Percentiles rank a stretch among this genome's conserved stretches.
Evolutionary conservation across 2,888 invertebrate species (phyloP).

Genomic region (Diarsia brunnea): DNA sequence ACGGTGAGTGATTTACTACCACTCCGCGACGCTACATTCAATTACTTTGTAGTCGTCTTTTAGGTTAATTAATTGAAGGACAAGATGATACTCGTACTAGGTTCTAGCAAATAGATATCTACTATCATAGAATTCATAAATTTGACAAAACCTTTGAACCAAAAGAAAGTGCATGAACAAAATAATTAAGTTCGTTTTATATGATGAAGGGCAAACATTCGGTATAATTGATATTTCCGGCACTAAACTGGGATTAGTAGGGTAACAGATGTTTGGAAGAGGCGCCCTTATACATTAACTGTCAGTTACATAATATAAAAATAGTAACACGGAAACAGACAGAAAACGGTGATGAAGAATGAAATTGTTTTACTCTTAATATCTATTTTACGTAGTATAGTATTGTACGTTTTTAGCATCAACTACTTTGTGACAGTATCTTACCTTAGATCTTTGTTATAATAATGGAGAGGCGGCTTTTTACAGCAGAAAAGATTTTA

Average conservation of each 20-base stretch:
- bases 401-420: neutral
- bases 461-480: neutral
- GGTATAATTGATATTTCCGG: slow-evolving; percentile 9
- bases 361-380: neutral
- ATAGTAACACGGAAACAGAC: neutral
- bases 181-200: neutral
- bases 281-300: neutral
- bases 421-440: neutral
- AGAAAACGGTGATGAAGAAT: neutral
- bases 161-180: neutral
- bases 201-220: neutral
- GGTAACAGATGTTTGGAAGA: neutral
- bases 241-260: neutral
- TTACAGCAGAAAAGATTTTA: neutral
- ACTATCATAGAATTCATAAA: neutral
- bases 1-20: slow-evolving; percentile 18
- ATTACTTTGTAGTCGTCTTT: neutral
- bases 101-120: neutral
- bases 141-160: neutral
- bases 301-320: neutral
- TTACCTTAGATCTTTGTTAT: neutral
- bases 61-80: neutral
- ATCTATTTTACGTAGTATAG: neutral
- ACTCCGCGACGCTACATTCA: neutral
- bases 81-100: neutral